Conservation (phyloP, 2,797 vertebrate species). For the Enteromius thamalakanensis region DNA sequence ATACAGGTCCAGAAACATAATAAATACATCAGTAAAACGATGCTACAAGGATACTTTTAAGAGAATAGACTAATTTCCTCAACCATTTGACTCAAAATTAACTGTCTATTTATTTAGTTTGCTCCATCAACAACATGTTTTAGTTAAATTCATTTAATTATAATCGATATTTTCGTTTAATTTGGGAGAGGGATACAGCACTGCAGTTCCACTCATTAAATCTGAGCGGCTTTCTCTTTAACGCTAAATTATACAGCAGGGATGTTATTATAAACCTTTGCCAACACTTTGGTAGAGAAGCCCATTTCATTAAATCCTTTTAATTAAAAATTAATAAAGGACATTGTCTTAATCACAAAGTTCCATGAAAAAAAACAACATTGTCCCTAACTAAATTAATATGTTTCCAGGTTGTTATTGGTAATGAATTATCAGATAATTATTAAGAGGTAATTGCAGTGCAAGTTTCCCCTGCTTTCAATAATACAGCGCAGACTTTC, state of each 20-base stretch:
- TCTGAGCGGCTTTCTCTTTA: neutral
- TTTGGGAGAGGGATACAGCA: slow-evolving; percentile 2
- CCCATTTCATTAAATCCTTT: slow-evolving; percentile 58
- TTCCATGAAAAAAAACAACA: slow-evolving; percentile 54
- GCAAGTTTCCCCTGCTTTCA: slow-evolving; percentile 60
- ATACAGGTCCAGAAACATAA: too few relatives aligned
- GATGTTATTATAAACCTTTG: slow-evolving; percentile 34
- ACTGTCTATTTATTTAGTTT: neutral
- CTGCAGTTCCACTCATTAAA: slow-evolving; percentile 8
- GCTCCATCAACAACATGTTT: neutral
- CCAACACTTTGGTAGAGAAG: slow-evolving; percentile 38
- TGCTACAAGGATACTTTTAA: too few relatives aligned
- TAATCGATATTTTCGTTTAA: neutral
- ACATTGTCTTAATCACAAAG: slow-evolving; percentile 64
- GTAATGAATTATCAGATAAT: slow-evolving; percentile 65
- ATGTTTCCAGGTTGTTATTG: slow-evolving; percentile 57
- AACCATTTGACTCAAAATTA: too few relatives aligned
- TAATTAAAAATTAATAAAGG: slow-evolving; percentile 66
- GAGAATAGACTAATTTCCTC: too few relatives aligned
- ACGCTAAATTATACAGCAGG: slow-evolving; percentile 22
- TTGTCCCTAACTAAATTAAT: slow-evolving; percentile 48
- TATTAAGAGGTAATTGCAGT: slow-evolving; percentile 65
- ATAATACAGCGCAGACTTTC: slow-evolving; percentile 53
- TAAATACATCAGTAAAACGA: too few relatives aligned
- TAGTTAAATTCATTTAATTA: neutral